These are phyloP conservation scores for Pionites leucogaster DNA, from an alignment of 2,113 vertebrate species.

Conservation along the genomic window DNA sequence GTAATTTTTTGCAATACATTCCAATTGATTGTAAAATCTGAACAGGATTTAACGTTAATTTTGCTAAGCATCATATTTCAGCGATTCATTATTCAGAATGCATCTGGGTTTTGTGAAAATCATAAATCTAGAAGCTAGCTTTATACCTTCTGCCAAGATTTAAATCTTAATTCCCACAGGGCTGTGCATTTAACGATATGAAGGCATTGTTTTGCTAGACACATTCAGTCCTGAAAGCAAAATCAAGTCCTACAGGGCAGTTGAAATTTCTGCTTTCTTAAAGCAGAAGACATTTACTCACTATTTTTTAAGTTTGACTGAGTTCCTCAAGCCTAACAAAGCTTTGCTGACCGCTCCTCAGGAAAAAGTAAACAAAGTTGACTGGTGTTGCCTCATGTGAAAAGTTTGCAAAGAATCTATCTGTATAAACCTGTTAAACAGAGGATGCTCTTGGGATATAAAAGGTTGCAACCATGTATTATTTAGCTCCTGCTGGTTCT, in stretches of 20 bases:
- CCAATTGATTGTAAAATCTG: neutral
- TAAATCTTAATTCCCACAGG: neutral
- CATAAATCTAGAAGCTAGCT: neutral
- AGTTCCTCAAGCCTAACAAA: neutral
- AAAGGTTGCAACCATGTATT: neutral
- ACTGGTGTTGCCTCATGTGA: neutral
- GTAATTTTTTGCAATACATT: neutral
- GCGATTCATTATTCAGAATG: neutral
- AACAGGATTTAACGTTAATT: constrained; percentile 12
- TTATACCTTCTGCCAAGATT: neutral
- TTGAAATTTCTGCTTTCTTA: neutral
- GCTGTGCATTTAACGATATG: neutral
- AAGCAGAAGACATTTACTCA: neutral
- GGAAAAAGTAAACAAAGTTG: neutral
- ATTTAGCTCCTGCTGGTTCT: neutral
- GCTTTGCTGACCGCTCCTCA: neutral
- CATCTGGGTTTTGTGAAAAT: neutral
- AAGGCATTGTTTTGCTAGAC: constrained; percentile 15
- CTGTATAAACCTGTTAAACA: neutral
- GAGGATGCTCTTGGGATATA: neutral
- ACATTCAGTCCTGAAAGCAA: neutral
- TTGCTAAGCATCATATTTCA: neutral
- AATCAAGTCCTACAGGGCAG: neutral
- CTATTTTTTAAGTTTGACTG: neutral
- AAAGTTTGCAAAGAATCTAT: neutral